Conservation (phyloP, 2,797 vertebrate genomes). For the Sebastes cheni region DNA sequence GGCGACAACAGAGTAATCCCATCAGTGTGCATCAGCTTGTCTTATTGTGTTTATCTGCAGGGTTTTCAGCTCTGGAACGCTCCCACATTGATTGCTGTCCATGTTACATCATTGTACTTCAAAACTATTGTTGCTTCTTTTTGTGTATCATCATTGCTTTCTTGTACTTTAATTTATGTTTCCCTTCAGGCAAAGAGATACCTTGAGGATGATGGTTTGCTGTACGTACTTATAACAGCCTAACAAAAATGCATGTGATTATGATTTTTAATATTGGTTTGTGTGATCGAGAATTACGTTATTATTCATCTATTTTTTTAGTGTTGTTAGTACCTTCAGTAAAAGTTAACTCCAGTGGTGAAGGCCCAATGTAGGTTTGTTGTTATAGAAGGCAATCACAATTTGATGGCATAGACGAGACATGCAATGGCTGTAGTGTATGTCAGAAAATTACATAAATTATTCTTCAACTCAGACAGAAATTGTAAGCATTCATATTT, state of each 20-base stretch:
- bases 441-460: not conserved
- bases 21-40: conserved; percentile 72
- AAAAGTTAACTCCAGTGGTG: not conserved
- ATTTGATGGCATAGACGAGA: not conserved
- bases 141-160: not conserved
- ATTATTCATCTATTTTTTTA: not conserved
- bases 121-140: not conserved
- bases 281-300: not conserved
- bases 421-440: not conserved
- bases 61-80: conserved; percentile 63
- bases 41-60: conserved; percentile 72
- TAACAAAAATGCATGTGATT: not conserved
- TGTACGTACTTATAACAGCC: not conserved
- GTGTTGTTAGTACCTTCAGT: not conserved
- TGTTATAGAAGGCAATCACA: not conserved
- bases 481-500: conserved; percentile 17
- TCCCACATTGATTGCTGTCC: conserved; percentile 60
- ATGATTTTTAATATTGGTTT: not conserved
- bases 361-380: not conserved
- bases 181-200: not conserved
- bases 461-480: conserved; percentile 6
- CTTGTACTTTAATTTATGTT: not conserved
- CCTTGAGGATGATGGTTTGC: not conserved
- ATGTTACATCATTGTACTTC: not conserved
- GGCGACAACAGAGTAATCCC: conserved; percentile 70